A percentile compares a stretch with the other conserved stretches of the same genome.
Conservation (phyloP, 2,888 invertebrate species). For the Xylophagus ater region DNA sequence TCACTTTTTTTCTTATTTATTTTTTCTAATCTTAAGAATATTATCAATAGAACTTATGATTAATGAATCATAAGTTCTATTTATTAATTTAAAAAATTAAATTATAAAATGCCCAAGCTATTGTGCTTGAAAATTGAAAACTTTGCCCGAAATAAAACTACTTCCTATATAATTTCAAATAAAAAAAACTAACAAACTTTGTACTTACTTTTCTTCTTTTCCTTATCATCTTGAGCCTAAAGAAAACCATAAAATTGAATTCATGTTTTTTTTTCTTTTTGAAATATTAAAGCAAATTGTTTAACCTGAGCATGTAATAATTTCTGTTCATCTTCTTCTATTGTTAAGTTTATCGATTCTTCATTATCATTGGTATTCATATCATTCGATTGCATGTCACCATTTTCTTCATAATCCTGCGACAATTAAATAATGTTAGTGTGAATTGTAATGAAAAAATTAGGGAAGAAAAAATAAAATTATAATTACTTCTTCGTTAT, state of each 20-base stretch:
- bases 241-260: constrained; percentile 9
- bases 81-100: too few species aligned
- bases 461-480: not conserved
- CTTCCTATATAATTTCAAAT: too few species aligned
- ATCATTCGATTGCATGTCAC: too few species aligned
- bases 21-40: too few species aligned
- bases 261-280: not conserved
- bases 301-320: constrained; percentile 64
- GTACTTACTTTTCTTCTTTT: constrained; percentile 48
- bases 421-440: not conserved
- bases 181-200: too few species aligned
- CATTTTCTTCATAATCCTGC: constrained; percentile 21
- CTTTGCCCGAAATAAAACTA: too few species aligned
- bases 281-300: not conserved
- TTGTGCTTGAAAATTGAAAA: too few species aligned
- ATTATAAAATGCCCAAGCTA: too few species aligned
- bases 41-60: too few species aligned
- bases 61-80: too few species aligned
- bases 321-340: constrained; percentile 68
- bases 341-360: constrained; percentile 67
- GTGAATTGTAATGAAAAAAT: not conserved
- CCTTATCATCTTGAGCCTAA: constrained; percentile 43
- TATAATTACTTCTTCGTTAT: constrained; percentile 15
- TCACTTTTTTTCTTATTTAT: too few species aligned
- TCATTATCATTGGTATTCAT: constrained; percentile 49